Evolutionary conservation across 2,113 vertebrate species (phyloP), one percentile per base, ranked within the genome.

Genomic region (Etheostoma spectabile): DNA sequence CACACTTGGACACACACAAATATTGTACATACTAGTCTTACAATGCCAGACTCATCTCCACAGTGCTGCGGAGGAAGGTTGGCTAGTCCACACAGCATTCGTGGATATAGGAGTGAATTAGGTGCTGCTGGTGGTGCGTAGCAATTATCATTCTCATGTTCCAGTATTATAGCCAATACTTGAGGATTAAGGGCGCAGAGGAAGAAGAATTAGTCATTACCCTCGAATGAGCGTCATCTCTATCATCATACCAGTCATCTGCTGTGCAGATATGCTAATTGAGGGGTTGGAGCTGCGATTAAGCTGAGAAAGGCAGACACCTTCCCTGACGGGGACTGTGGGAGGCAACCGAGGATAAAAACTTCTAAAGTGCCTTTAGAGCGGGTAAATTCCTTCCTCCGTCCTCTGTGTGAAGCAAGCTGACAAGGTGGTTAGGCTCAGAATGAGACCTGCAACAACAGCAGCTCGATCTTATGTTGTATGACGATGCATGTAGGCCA

Each of bases 201-300:
- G 70, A 85, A 46, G 68, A 72, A n/a, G 80, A 88, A 70, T 83
- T 84, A 83, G 88, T 88, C 84, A 85, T 87, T 86, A 78, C 77
- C 55, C 71, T 45, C 0, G 8, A 19, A 35, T 11, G 30, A 74
- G 62, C 85, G 52, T 89, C 87, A 90, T 87, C 74, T 55, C 75
- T 24, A 35, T 67, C 79, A 72, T 84, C 80, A 84, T 42, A 74
- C 42, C 74, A 88, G 61, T 85, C 45, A 61, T 82, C 64, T 72
- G 74, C 48, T 78, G 88, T 67, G 62, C 12, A 53, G 67, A 83
- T 74, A 71, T 57, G 68, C 56, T 89, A 84, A 86, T 70, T 60
- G 59, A 30, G 55, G 70, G 76, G 52, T 59, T 53, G 38, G 56
- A 69, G 55, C 42, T 11, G 55, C 3, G 1, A 61, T 72, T 5